Conservation (phyloP, 2,888 invertebrate genomes). For the Patella pellucida region DNA sequence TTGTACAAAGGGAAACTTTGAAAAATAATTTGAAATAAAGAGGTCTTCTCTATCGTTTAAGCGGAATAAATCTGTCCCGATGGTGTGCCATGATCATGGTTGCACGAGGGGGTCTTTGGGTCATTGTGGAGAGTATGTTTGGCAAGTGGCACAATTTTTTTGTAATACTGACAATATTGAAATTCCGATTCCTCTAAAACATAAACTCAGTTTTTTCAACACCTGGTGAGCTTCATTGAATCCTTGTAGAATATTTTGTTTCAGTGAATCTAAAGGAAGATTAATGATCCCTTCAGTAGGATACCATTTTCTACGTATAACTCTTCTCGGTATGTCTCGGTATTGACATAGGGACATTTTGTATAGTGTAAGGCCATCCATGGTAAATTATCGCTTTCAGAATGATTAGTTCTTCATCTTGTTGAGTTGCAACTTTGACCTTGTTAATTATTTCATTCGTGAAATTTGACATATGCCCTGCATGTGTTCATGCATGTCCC, state of each 20-base stretch:
- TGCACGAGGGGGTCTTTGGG: no score
- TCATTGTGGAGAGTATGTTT: no score
- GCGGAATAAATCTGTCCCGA: no score
- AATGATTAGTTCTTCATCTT: conserved; percentile 18
- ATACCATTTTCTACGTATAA: conserved; percentile 29
- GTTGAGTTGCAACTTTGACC: conserved; percentile 5
- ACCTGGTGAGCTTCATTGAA: conserved; percentile 17
- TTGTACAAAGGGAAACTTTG: no score
- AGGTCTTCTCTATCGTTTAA: no score
- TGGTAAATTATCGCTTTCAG: conserved; percentile 22
- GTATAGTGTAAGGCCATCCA: conserved; percentile 22
- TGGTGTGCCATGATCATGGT: no score
- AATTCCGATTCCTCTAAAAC: no score
- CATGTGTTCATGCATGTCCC: not conserved
- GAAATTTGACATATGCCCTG: conserved; percentile 14
- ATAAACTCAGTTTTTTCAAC: not conserved
- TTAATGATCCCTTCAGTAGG: conserved; percentile 18
- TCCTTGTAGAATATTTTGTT: conserved; percentile 15
- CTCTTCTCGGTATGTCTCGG: conserved; percentile 26
- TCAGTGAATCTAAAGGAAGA: not conserved
- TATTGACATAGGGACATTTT: conserved; percentile 10
- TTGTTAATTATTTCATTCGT: not conserved
- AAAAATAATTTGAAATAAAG: no score
- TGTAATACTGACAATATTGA: no score
- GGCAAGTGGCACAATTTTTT: no score